These are phyloP conservation scores for Harpagifer antarcticus DNA, from an alignment of 2,797 vertebrate genomes.

Conservation along the genomic window DNA sequence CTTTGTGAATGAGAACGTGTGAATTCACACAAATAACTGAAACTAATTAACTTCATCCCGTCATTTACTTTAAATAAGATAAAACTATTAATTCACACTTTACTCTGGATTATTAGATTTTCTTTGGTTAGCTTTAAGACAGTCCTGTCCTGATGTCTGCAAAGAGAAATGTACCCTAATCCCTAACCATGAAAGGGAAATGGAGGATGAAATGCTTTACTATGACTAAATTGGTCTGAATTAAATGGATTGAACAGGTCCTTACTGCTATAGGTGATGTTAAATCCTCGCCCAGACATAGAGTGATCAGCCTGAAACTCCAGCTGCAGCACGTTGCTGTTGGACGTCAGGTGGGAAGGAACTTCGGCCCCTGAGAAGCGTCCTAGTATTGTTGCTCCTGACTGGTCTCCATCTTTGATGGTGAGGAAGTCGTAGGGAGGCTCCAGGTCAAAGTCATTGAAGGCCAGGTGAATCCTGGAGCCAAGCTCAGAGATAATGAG, in stretches of 20 bases:
- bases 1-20: slow-evolving; percentile 4
- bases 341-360: slow-evolving; percentile 96
- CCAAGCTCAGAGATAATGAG: slow-evolving; percentile 95
- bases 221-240: not conserved
- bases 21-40: slow-evolving; percentile 1
- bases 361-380: slow-evolving; percentile 98
- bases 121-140: slow-evolving; percentile 4
- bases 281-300: slow-evolving; percentile 98
- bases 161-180: slow-evolving; percentile 10
- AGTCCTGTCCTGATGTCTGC: not conserved
- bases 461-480: slow-evolving; percentile 96
- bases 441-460: slow-evolving; percentile 99
- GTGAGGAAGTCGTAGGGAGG: slow-evolving; percentile 98
- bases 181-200: slow-evolving; percentile 1
- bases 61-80: not conserved
- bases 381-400: slow-evolving; percentile 91
- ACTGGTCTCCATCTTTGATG: slow-evolving; percentile 94
- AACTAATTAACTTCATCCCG: not conserved
- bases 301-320: slow-evolving; percentile 99
- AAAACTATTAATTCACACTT: not conserved
- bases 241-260: slow-evolving; percentile 27
- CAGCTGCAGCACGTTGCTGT: slow-evolving; percentile 92
- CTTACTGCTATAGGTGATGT: slow-evolving; percentile 99
- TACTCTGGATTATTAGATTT: not conserved
- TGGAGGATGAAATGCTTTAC: not conserved